These are phyloP conservation scores for Acrobeloides nanus DNA, from an alignment of 2,888 invertebrate species.

Conservation along the genomic window DNA sequence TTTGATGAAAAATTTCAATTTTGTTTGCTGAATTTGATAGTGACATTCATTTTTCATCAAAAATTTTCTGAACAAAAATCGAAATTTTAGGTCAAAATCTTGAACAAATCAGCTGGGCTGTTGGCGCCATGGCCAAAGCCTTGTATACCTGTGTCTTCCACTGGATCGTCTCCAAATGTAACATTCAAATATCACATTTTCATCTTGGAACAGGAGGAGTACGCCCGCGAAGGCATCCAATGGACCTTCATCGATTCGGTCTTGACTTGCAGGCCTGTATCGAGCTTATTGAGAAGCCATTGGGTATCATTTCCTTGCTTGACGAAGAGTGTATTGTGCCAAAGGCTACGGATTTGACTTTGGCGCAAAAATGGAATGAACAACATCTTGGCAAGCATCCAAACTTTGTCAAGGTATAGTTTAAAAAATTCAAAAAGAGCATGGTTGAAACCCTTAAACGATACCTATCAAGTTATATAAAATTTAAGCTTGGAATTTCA, in stretches of 20 bases:
- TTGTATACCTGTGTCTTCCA: constrained; percentile 58
- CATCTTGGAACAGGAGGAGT: constrained; percentile 60
- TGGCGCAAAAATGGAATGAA: constrained; percentile 51
- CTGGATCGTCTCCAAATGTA: constrained; percentile 98
- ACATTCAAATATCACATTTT: constrained; percentile 66
- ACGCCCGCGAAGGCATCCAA: constrained; percentile 83
- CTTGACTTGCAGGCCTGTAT: constrained; percentile 68
- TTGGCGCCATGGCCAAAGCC: constrained; percentile 57
- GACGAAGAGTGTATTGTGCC: constrained; percentile 55
- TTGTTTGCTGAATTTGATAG: too few relatives aligned
- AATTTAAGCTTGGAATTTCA: too few relatives aligned
- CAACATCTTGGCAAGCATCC: constrained; percentile 73
- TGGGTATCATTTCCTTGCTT: constrained; percentile 54
- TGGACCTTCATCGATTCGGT: constrained; percentile 95
- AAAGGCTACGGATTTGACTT: constrained; percentile 53
- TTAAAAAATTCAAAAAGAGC: too few relatives aligned
- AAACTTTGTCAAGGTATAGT: constrained; percentile 93
- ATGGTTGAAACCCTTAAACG: too few relatives aligned
- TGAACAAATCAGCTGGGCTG: constrained; percentile 56
- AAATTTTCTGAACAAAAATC: too few relatives aligned
- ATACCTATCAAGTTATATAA: too few relatives aligned
- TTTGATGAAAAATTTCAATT: too few relatives aligned
- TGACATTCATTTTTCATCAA: too few relatives aligned
- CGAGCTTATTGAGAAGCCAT: constrained; percentile 41
- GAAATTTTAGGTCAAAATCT: constrained; percentile 59